Evolutionary conservation across 2,113 vertebrate genomes (phyloP).

Genomic region (Spermophilus dauricus): DNA sequence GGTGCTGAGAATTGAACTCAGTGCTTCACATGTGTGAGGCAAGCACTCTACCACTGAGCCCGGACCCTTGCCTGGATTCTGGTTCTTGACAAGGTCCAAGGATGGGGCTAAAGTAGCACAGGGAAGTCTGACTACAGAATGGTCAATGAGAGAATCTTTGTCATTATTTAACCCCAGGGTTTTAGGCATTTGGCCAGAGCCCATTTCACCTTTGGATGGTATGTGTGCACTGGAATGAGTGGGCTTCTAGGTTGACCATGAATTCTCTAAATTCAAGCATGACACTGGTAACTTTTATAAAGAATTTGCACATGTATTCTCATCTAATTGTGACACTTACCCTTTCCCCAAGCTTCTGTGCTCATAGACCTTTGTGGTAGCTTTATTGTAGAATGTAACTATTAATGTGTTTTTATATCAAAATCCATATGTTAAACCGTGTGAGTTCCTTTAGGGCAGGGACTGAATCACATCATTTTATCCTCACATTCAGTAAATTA

Average conservation of each 20-base stretch:
- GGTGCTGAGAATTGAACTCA: no score
- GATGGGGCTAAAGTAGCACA: neutral
- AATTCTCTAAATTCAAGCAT: neutral
- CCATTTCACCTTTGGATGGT: neutral
- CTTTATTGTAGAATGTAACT: neutral
- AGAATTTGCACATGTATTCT: neutral
- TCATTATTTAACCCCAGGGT: neutral
- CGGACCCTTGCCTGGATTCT: neutral
- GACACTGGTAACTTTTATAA: neutral
- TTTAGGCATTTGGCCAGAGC: neutral
- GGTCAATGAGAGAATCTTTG: neutral
- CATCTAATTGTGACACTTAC: neutral
- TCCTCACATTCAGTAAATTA: neutral
- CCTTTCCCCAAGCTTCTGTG: neutral
- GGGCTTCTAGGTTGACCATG: neutral
- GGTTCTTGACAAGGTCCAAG: neutral
- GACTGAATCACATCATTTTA: conserved; percentile 5
- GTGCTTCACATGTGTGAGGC: no score
- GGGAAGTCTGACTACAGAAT: neutral
- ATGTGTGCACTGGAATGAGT: neutral
- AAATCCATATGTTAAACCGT: neutral
- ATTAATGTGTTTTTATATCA: neutral
- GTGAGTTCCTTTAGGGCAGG: neutral
- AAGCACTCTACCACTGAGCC: no score
- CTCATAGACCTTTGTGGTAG: neutral